Evolutionary conservation across 2,113 vertebrate genomes (phyloP).

Genomic region (Strigops habroptila): DNA sequence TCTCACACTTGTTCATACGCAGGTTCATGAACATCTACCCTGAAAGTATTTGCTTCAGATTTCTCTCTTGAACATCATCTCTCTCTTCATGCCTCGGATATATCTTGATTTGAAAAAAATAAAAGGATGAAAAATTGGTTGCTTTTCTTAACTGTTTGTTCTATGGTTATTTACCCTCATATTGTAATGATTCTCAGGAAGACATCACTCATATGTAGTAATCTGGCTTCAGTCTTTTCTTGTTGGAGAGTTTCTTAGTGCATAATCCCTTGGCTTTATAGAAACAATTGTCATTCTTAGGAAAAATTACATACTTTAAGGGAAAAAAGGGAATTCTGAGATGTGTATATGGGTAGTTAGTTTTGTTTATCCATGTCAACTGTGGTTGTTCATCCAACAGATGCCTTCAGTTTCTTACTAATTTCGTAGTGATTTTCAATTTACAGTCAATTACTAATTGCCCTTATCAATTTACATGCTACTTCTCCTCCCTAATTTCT

Average conservation of each 20-base stretch:
- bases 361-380: background rate
- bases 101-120: background rate
- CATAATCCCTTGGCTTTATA: background rate
- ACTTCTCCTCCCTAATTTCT: background rate
- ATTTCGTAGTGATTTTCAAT: background rate
- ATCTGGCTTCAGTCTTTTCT: background rate
- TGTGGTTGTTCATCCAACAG: background rate
- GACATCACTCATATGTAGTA: background rate
- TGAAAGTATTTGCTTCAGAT: background rate
- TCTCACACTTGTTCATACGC: background rate
- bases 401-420: background rate
- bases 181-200: background rate
- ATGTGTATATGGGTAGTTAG: background rate
- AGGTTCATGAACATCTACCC: background rate
- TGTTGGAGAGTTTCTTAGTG: background rate
- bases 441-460: background rate
- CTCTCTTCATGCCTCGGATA: background rate
- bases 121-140: background rate
- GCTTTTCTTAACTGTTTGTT: background rate
- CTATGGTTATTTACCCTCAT: background rate
- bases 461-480: background rate
- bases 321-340: background rate
- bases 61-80: background rate
- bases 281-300: background rate
- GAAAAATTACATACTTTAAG: background rate